Evolutionary conservation across 2,888 invertebrate species (phyloP).

Genomic region (Syritta pipiens): DNA sequence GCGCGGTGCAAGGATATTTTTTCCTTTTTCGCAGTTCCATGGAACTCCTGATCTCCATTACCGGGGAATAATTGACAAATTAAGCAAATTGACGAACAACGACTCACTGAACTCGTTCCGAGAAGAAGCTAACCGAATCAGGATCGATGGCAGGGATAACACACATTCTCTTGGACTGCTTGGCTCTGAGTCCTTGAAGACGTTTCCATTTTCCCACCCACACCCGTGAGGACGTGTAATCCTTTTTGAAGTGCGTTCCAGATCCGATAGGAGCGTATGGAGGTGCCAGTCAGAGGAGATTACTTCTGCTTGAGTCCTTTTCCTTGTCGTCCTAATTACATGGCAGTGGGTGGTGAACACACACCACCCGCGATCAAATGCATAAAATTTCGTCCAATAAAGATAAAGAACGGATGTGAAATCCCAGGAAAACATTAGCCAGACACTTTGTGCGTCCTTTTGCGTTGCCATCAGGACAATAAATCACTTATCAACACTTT

Average conservation of each 20-base stretch:
- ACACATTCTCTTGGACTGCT: not conserved
- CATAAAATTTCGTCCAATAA: no score
- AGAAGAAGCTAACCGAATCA: constrained; percentile 20
- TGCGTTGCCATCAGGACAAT: constrained; percentile 5
- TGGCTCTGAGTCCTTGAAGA: not conserved
- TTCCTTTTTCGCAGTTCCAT: not conserved
- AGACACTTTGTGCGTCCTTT: not conserved
- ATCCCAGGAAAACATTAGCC: no score
- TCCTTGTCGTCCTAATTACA: no score
- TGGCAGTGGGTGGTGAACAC: no score
- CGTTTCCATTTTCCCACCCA: no score
- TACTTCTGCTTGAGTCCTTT: no score
- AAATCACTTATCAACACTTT: constrained; percentile 35
- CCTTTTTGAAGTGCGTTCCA: no score
- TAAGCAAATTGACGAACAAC: constrained; percentile 35
- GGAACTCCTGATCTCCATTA: constrained; percentile 36
- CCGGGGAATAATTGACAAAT: constrained; percentile 40
- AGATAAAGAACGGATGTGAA: no score
- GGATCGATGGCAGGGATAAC: constrained; percentile 17
- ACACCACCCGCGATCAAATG: no score
- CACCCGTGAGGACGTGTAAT: no score
- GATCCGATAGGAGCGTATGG: no score
- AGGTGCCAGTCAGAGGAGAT: no score
- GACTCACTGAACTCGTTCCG: not conserved
- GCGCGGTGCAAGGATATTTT: constrained; percentile 11